Conservation (phyloP, 2,888 invertebrate species). For the Noctua comes region DNA sequence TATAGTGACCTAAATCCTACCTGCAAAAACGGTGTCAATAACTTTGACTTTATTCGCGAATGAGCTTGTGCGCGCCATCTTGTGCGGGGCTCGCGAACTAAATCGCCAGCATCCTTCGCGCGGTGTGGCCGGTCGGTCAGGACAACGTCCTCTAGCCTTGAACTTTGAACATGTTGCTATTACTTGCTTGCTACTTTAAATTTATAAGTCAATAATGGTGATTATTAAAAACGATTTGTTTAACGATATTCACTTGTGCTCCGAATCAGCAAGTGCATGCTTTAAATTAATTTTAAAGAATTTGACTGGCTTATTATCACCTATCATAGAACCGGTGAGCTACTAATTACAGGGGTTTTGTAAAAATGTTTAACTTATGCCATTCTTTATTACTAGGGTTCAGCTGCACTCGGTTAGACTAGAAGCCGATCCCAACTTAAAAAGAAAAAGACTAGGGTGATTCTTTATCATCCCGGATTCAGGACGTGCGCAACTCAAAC, state of each 20-base stretch:
- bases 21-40: constrained; percentile 8
- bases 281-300: neutral
- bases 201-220: neutral
- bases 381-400: neutral
- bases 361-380: neutral
- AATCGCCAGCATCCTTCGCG: neutral
- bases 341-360: neutral
- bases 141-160: constrained; percentile 23
- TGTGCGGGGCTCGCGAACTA: neutral
- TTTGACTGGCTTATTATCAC: neutral
- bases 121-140: neutral
- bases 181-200: no score
- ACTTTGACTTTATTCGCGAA: constrained; percentile 3
- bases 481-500: neutral
- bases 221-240: neutral
- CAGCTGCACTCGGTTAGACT: neutral
- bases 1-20: constrained; percentile 12
- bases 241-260: neutral
- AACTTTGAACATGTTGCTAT: constrained; percentile 21
- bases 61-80: constrained; percentile 37
- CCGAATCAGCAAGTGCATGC: neutral
- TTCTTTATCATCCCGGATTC: neutral
- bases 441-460: neutral
- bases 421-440: neutral
- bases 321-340: neutral